Evolutionary conservation across 2,797 vertebrate species (phyloP).

Genomic region (Hyperoplus lanceolatus): DNA sequence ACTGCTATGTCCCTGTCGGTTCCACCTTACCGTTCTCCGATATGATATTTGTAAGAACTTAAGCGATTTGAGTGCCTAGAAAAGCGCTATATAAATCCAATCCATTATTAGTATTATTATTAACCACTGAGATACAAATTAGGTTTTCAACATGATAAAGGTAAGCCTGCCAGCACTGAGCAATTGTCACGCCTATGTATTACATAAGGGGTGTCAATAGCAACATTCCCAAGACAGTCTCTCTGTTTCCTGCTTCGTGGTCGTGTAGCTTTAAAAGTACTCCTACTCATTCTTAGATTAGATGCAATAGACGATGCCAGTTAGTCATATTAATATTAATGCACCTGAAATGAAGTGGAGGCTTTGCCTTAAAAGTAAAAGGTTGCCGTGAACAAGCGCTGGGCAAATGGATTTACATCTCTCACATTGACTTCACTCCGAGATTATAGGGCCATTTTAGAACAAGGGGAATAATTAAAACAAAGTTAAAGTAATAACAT

Average conservation of each 20-base stretch:
- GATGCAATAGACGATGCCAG: neutral
- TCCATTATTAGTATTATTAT: no score
- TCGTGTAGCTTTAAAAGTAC: conserved; percentile 8
- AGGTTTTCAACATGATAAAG: no score
- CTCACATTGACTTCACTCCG: conserved; percentile 37
- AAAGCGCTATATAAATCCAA: no score
- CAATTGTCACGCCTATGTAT: no score
- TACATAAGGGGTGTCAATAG: no score
- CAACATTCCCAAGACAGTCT: neutral
- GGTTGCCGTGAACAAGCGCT: conserved; percentile 29
- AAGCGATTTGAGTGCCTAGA: no score
- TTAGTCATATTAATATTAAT: conserved; percentile 40
- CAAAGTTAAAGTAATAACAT: conserved; percentile 70
- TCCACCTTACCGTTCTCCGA: no score
- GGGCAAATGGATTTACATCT: conserved; percentile 40
- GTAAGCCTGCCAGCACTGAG: no score
- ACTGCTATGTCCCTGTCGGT: no score
- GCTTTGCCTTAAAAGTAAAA: conserved; percentile 36
- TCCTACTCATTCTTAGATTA: neutral
- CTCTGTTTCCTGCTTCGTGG: neutral
- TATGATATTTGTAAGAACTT: no score
- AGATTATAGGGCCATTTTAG: conserved; percentile 54
- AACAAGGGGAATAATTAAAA: conserved; percentile 72
- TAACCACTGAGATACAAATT: no score
- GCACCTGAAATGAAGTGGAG: conserved; percentile 18